Percentiles rank a stretch among this genome's conserved stretches.
Evolutionary conservation across 2,113 vertebrate genomes (phyloP).

Genomic region (Hucho hucho): DNA sequence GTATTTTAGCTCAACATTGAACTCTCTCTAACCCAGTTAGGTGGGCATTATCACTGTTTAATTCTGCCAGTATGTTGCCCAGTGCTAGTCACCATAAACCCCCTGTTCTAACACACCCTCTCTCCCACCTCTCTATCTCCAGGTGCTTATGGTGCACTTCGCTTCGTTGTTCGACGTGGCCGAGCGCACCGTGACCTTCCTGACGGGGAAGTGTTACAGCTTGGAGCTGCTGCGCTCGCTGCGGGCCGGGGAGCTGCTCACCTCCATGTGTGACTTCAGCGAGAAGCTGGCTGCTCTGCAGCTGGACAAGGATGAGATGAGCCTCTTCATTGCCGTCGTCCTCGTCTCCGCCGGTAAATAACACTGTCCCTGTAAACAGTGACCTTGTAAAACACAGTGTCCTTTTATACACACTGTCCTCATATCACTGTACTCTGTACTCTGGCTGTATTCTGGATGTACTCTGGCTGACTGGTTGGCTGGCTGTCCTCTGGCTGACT

Average conservation of each 20-base stretch:
- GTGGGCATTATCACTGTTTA: no score
- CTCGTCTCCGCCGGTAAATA: conserved; percentile 94
- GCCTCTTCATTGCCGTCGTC: conserved; percentile 94
- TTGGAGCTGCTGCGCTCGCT: conserved; percentile 86
- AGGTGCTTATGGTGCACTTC: conserved; percentile 98
- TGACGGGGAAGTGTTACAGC: conserved; percentile 90
- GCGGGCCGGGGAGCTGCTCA: conserved; percentile 92
- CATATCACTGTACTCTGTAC: no score
- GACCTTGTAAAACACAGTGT: no score
- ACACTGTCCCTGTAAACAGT: neutral
- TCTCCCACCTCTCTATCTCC: conserved; percentile 21
- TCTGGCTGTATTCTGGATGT: no score
- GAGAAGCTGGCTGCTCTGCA: conserved; percentile 90
- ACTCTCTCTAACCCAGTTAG: neutral
- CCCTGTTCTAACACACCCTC: neutral
- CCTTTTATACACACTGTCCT: no score
- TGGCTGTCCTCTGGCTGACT: no score
- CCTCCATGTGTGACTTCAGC: conserved; percentile 97
- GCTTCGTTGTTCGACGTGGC: conserved; percentile 90
- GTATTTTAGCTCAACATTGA: no score
- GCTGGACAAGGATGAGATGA: conserved; percentile 92
- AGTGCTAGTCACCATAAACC: neutral
- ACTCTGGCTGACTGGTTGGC: no score
- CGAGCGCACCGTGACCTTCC: conserved; percentile 91
- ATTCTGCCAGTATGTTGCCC: no score